Evolutionary conservation across 2,797 vertebrate genomes (phyloP).

Genomic region (Hippoglossus hippoglossus): DNA sequence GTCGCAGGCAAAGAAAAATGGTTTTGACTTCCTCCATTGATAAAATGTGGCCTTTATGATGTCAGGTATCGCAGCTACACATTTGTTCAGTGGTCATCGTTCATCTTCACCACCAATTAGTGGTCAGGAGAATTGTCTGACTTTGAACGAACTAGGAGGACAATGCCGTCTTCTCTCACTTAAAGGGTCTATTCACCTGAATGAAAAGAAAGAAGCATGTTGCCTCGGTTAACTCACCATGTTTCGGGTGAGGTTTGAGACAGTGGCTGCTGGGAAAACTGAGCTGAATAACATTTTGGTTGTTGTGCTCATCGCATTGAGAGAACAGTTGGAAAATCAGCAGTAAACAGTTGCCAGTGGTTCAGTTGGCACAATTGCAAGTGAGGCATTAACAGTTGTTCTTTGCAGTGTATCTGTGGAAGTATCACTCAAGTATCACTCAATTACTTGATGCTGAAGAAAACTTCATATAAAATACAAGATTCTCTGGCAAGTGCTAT

Average conservation of each 20-base stretch:
- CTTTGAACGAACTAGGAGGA: too few species aligned
- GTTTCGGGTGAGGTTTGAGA: constrained; percentile 1
- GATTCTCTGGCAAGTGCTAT: too few species aligned
- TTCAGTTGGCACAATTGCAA: not conserved
- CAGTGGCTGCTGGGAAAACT: not conserved
- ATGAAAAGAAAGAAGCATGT: not conserved
- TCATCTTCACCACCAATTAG: not conserved
- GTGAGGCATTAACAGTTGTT: not conserved
- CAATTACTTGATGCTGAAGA: not conserved
- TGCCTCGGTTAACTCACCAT: not conserved
- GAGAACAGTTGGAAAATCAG: constrained; percentile 9
- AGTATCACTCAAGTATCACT: too few species aligned
- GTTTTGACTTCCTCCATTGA: constrained; percentile 19
- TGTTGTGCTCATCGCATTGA: not conserved
- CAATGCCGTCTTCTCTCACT: too few species aligned
- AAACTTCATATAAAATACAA: too few species aligned
- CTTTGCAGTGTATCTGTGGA: too few species aligned
- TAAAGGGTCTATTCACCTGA: too few species aligned
- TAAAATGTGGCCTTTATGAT: constrained; percentile 4
- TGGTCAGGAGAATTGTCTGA: not conserved
- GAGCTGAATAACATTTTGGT: constrained; percentile 9
- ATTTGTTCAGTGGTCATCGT: not conserved
- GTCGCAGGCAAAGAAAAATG: constrained; percentile 13
- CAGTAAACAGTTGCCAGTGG: not conserved
- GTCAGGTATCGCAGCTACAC: not conserved